Conservation (phyloP, 2,797 vertebrate genomes). For the Threskiornis aethiopicus region DNA sequence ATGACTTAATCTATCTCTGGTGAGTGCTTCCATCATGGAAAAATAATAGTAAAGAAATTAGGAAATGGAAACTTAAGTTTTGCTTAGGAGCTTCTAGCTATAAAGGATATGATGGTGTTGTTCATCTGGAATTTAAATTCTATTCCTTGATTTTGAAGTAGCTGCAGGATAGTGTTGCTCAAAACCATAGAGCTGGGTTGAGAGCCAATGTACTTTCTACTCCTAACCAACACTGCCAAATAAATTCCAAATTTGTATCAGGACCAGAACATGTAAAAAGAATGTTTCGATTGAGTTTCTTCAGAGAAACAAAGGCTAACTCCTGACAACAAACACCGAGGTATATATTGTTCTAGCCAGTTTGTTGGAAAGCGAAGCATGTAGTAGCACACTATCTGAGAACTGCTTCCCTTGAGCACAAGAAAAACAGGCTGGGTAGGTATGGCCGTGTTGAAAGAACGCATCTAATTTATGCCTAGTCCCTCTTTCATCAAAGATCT, state of each 20-base stretch:
- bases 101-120: neutral
- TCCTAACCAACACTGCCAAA: neutral
- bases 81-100: neutral
- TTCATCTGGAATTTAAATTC: neutral
- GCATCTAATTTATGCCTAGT: neutral
- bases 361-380: neutral
- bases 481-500: neutral
- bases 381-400: neutral
- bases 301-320: neutral
- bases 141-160: neutral
- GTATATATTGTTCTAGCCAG: neutral
- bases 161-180: neutral
- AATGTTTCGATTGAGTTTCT: neutral
- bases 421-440: neutral
- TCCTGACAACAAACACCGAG: neutral
- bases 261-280: neutral
- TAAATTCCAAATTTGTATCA: neutral
- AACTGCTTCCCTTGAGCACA: neutral
- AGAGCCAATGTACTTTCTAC: neutral
- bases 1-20: neutral
- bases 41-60: neutral
- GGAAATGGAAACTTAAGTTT: neutral
- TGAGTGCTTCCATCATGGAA: neutral
- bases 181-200: neutral
- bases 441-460: neutral